Percentiles rank a stretch among this genome's conserved stretches.
Evolutionary conservation across 1,140 invertebrate species (phyloP).

Genomic region (Formica exsecta): DNA sequence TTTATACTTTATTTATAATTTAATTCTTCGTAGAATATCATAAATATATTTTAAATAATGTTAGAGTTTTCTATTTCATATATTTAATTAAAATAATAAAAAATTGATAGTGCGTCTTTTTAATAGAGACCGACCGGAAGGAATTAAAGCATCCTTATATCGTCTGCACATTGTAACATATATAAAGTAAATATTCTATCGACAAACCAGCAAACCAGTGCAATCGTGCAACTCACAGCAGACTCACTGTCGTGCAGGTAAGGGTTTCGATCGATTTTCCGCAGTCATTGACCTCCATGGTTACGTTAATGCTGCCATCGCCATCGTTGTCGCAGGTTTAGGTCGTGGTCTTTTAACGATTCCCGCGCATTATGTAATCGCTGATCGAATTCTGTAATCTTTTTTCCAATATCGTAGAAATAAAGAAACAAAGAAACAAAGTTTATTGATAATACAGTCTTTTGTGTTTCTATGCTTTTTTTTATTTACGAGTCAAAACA

Average conservation of each 20-base stretch:
- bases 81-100: background rate
- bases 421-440: background rate
- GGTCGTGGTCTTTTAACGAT: constrained; percentile 19
- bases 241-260: constrained; percentile 59
- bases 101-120: background rate
- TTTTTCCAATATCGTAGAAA: background rate
- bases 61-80: background rate
- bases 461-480: background rate
- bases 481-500: background rate
- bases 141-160: background rate
- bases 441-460: background rate
- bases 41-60: background rate
- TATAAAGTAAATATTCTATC: constrained; percentile 38
- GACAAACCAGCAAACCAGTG: constrained; percentile 9
- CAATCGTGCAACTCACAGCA: constrained; percentile 41
- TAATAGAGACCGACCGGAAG: background rate
- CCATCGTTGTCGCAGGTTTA: constrained; percentile 22
- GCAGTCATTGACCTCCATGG: constrained; percentile 76
- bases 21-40: background rate
- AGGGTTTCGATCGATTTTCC: constrained; percentile 74
- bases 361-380: background rate
- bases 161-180: background rate
- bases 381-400: background rate
- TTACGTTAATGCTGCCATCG: constrained; percentile 60
- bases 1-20: background rate